Conservation (phyloP, 2,113 vertebrate species). For the Pangasianodon hypophthalmus region DNA sequence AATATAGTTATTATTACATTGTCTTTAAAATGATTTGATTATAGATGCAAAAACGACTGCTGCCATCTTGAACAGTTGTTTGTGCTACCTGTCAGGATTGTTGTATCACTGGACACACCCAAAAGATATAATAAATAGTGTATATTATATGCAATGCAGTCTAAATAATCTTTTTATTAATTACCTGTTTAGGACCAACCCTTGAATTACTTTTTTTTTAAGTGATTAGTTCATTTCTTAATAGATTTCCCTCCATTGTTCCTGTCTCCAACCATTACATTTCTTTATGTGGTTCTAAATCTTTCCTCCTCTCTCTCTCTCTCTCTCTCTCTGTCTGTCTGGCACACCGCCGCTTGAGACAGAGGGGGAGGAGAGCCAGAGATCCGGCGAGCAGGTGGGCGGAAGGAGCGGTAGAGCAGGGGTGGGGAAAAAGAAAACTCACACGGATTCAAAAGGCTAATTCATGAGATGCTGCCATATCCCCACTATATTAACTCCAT, state of each 20-base stretch:
- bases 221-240: neutral
- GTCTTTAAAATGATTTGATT: neutral
- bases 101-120: neutral
- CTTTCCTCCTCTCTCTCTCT: neutral
- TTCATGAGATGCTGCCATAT: constrained; percentile 48
- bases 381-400: constrained; percentile 52
- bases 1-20: neutral
- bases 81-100: neutral
- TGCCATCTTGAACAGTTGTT: neutral
- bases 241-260: neutral
- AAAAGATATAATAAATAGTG: neutral
- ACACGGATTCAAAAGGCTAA: constrained; percentile 46
- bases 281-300: constrained; percentile 10
- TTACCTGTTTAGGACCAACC: neutral
- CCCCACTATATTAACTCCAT: constrained; percentile 4
- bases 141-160: neutral
- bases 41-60: neutral
- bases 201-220: neutral
- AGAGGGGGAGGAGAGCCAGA: constrained; percentile 42
- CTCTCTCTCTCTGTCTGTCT: constrained; percentile 30
- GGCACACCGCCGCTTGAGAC: constrained; percentile 42
- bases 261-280: neutral
- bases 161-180: neutral
- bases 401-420: constrained; percentile 43
- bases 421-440: constrained; percentile 41